phyloP scores from a whole-genome alignment of 1,140 invertebrate genomes.

The Drosophila kikkawai region DNA sequence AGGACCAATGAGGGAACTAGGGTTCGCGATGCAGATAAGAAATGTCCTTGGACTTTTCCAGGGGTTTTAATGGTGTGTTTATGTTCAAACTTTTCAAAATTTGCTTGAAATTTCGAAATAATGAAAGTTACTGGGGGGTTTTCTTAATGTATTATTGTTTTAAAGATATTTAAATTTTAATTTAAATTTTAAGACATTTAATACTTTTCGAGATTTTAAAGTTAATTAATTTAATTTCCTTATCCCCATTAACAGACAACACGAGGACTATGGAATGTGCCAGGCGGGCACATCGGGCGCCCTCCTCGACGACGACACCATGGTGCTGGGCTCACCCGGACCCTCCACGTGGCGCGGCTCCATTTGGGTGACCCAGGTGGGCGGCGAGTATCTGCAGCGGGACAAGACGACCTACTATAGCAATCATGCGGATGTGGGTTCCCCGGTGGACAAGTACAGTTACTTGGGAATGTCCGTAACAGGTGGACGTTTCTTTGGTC shows the following conservation, averaged over 20 bases:
- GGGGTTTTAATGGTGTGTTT: not conserved
- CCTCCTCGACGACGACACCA: constrained; percentile 91
- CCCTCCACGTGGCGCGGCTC: constrained; percentile 95
- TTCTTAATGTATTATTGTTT: not conserved
- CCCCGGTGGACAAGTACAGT: constrained; percentile 95
- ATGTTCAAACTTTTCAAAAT: too few relatives aligned
- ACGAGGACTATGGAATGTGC: constrained; percentile 96
- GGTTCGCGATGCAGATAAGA: not conserved
- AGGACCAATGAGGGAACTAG: not conserved
- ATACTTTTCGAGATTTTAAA: not conserved
- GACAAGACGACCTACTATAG: constrained; percentile 93
- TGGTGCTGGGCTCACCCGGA: constrained; percentile 94
- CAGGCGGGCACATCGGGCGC: constrained; percentile 96
- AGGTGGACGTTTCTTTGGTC: constrained; percentile 91
- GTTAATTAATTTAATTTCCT: not conserved
- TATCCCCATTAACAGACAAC: constrained; percentile 75
- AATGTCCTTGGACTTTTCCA: constrained; percentile 1
- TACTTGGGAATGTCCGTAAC: constrained; percentile 94
- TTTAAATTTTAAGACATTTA: not conserved
- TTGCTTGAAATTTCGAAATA: too few relatives aligned
- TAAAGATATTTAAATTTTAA: not conserved
- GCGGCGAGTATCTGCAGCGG: constrained; percentile 90
- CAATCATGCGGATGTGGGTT: constrained; percentile 88
- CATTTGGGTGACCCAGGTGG: constrained; percentile 91
- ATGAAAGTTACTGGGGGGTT: too few relatives aligned